Evolutionary conservation across 2,888 invertebrate genomes (phyloP), one percentile per base, ranked within the genome.

Genomic region (Monopis laevigella): DNA sequence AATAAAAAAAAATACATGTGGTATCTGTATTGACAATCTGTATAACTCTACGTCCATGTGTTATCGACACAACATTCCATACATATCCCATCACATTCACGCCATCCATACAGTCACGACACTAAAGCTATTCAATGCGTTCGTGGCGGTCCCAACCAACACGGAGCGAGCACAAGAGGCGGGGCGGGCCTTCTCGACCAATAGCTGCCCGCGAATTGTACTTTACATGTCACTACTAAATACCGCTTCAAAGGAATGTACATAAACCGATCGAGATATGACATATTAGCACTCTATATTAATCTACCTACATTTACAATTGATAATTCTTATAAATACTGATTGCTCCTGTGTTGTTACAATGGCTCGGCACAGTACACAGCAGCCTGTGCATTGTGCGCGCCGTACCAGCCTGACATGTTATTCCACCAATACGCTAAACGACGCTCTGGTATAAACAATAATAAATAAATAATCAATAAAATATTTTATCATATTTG

Each of bases 1-100:
- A 74, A 77, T 73, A 77, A 75, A 72, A 57, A 67, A 67, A 72
- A 55, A 62, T 69, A 70, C 65, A 65, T 58, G 60, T 53, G 51
- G 62, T 70, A 65, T 68, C 65, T 62, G 59, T 16, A 21, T 64
- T 60, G 61, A 63, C 61, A 64, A 59, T 54, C 55, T 53, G 58
- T 57, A 56, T 60, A 61, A 61, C 56, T 58, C 62, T 69, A 69
- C 59, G 58, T 57, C 55, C 62, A 55, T 53, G 11, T 29, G 4
- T 10, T 28, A 11, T 14, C 24, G 8, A 24, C 24, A 24, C n/a
- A n/a, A n/a, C n/a, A n/a, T n/a, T n/a, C n/a, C n/a, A n/a, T n/a
- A n/a, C n/a, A n/a, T n/a, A n/a, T n/a, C n/a, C n/a, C n/a, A n/a
- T n/a, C n/a, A n/a, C n/a, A n/a, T n/a, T n/a, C n/a, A n/a, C n/a